Evolutionary conservation across 2,888 invertebrate species (phyloP).

Genomic region (Cheilosia impressa): DNA sequence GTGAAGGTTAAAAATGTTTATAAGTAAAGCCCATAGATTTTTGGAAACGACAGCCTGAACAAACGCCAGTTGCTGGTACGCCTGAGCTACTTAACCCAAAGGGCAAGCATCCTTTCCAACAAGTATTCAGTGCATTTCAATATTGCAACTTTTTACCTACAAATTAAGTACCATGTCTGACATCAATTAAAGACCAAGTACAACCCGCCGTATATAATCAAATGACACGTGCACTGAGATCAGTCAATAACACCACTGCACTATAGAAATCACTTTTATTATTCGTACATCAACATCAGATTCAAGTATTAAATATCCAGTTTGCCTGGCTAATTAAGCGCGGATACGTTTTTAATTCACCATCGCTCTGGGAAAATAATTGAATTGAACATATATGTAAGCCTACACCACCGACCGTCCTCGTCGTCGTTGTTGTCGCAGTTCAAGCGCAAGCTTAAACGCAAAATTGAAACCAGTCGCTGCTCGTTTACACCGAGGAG

Average conservation of each 20-base stretch:
- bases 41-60: too few species aligned
- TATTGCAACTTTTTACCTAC: too few species aligned
- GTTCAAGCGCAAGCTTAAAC: conserved; percentile 29
- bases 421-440: not conserved
- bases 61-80: too few species aligned
- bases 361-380: conserved; percentile 11
- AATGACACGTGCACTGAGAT: not conserved
- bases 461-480: conserved; percentile 42
- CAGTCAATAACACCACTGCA: conserved; percentile 3
- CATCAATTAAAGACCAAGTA: too few species aligned
- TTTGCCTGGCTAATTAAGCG: conserved; percentile 20
- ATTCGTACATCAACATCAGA: not conserved
- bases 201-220: not conserved
- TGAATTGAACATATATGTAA: conserved; percentile 29
- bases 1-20: too few species aligned
- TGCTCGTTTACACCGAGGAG: conserved; percentile 35
- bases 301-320: conserved; percentile 1
- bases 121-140: too few species aligned
- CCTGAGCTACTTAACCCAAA: too few species aligned
- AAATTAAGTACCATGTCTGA: too few species aligned
- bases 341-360: conserved; percentile 10
- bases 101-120: too few species aligned
- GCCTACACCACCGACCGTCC: not conserved
- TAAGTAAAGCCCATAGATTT: too few species aligned
- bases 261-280: conserved; percentile 12